Evolutionary conservation across 2,113 vertebrate species (phyloP).

Genomic region (Nannobrachium achirus): DNA sequence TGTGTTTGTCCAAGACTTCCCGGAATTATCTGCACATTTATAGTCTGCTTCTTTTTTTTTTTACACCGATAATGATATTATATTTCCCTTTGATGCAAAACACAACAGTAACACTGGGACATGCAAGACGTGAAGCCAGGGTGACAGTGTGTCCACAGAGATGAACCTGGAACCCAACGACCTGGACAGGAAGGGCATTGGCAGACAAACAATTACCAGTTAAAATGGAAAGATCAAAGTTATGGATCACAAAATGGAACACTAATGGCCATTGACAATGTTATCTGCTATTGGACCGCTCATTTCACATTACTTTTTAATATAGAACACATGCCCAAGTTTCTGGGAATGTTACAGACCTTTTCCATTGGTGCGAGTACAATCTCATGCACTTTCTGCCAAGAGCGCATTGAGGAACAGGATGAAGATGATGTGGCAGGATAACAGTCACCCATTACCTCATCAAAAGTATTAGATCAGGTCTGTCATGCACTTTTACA

Average conservation of each 20-base stretch:
- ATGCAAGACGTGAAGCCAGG: conserved; percentile 38
- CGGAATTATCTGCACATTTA: conserved; percentile 21
- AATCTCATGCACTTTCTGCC: conserved; percentile 5
- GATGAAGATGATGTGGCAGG: no score
- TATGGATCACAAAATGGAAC: conserved; percentile 8
- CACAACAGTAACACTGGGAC: conserved; percentile 41
- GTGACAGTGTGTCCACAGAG: background rate
- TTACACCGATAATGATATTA: conserved; percentile 12
- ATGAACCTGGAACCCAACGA: conserved; percentile 10
- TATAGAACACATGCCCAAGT: background rate
- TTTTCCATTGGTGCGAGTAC: background rate
- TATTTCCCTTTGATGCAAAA: conserved; percentile 28
- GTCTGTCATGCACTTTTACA: background rate
- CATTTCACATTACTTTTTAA: background rate
- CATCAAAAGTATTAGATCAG: background rate
- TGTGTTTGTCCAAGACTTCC: conserved; percentile 3
- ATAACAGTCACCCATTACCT: background rate
- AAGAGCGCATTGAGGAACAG: no score
- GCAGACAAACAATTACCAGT: conserved; percentile 8
- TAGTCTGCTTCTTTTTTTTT: conserved; percentile 8
- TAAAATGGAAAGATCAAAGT: background rate
- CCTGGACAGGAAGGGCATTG: conserved; percentile 10
- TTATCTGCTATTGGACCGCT: background rate
- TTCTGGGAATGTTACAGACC: background rate
- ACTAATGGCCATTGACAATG: background rate